A percentile compares a stretch with the other conserved stretches of the same genome.
phyloP scores from a whole-genome alignment of 2,888 invertebrate species.

The Myopa tessellatipennis region DNA sequence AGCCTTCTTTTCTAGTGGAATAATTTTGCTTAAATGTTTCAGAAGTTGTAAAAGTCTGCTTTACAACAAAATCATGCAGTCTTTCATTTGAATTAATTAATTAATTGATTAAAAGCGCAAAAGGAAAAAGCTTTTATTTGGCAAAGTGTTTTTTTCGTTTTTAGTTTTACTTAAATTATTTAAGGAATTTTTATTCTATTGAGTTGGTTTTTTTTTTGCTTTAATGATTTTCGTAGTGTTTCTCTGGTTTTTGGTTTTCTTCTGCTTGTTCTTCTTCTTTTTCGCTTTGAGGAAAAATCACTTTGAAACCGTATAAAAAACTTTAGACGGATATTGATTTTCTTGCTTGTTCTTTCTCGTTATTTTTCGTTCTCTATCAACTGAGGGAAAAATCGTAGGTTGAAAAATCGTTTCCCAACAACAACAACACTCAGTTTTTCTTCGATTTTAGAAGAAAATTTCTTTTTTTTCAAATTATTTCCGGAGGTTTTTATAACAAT shows the following conservation, averaged over 20 bases:
- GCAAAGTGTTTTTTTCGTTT: background rate
- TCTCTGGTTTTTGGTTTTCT: slow-evolving; percentile 11
- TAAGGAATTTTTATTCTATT: slow-evolving; percentile 12
- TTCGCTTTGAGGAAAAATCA: slow-evolving; percentile 19
- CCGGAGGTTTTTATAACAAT: background rate
- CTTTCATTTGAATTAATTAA: slow-evolving; percentile 8
- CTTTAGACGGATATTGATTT: slow-evolving; percentile 69
- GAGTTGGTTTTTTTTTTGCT: slow-evolving; percentile 13
- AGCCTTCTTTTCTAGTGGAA: slow-evolving; percentile 36
- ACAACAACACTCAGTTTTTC: background rate
- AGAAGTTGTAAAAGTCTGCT: slow-evolving; percentile 21
- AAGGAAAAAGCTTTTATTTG: slow-evolving; percentile 29
- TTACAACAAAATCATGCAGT: slow-evolving; percentile 24
- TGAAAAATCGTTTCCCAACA: background rate
- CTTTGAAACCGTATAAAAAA: slow-evolving; percentile 66
- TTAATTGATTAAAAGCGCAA: slow-evolving; percentile 11
- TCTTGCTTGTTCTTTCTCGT: slow-evolving; percentile 45
- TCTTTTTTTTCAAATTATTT: no score
- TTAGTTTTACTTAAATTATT: background rate
- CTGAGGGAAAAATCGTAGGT: slow-evolving; percentile 5
- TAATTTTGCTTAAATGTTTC: slow-evolving; percentile 33
- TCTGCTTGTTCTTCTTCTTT: slow-evolving; percentile 26
- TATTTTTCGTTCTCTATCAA: background rate
- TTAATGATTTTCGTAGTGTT: background rate
- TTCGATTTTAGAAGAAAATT: no score